These are phyloP conservation scores for Rhea americana DNA, from an alignment of 2,113 vertebrate species.

Conservation along the genomic window DNA sequence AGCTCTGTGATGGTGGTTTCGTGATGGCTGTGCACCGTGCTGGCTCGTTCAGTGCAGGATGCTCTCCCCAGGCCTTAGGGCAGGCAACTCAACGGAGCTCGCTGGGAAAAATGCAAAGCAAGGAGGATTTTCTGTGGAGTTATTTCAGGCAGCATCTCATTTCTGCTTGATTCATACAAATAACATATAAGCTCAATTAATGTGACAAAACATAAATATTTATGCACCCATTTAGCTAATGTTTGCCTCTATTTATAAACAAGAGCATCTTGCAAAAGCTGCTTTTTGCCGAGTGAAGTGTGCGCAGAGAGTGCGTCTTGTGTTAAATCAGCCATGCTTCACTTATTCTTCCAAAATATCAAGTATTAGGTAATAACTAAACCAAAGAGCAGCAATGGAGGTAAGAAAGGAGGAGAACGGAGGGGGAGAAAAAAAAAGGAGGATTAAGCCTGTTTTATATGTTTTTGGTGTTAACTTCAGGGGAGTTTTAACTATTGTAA, in stretches of 20 bases:
- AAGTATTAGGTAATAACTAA: conserved; percentile 6
- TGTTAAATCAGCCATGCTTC: conserved; percentile 21
- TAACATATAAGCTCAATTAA: conserved; percentile 40
- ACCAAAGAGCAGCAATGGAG: not conserved
- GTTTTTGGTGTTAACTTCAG: not conserved
- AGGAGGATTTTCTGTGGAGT: not conserved
- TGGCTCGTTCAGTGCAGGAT: not conserved
- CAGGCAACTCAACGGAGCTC: not conserved
- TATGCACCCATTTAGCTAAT: conserved; percentile 50
- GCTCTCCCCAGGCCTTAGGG: not conserved
- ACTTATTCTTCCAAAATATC: not conserved
- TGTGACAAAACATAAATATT: conserved; percentile 59
- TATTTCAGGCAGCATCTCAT: not conserved
- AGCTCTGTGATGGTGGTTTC: not conserved
- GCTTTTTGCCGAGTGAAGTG: conserved; percentile 40
- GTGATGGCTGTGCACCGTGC: fast-evolving
- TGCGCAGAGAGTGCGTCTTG: not conserved
- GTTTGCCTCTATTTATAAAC: conserved; percentile 54
- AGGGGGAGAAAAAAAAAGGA: not conserved
- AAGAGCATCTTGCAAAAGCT: conserved; percentile 38
- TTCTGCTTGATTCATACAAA: conserved; percentile 21
- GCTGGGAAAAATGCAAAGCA: not conserved
- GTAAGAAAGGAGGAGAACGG: not conserved
- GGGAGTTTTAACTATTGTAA: not conserved
- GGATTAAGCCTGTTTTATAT: not conserved